Percentiles rank a stretch among this genome's conserved stretches.
Conservation (phyloP, 1,140 invertebrate species). For the Scaptomyza hsui region DNA sequence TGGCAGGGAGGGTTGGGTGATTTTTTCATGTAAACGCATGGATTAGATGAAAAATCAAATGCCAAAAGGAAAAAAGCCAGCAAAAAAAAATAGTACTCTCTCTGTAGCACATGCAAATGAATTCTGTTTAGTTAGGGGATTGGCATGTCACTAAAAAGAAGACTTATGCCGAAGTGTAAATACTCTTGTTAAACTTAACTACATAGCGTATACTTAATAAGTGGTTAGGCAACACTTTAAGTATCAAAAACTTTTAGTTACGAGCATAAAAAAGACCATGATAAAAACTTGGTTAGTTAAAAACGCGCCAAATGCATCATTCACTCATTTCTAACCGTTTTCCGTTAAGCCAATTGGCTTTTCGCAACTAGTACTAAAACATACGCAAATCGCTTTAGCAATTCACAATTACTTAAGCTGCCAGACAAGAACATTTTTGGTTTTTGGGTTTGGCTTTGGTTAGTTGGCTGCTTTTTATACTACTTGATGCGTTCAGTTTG, state of each 20-base stretch:
- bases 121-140: slow-evolving; percentile 64
- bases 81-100: slow-evolving; percentile 34
- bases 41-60: slow-evolving; percentile 80
- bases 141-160: slow-evolving; percentile 4
- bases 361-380: slow-evolving; percentile 62
- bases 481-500: slow-evolving; percentile 9
- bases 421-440: slow-evolving; percentile 28
- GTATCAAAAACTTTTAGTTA: no score
- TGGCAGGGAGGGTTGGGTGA: neutral
- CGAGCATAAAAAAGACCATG: no score
- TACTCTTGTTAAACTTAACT: neutral
- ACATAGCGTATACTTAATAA: no score
- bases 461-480: slow-evolving; percentile 12
- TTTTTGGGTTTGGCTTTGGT: slow-evolving; percentile 9
- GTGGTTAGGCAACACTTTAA: no score
- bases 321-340: no score
- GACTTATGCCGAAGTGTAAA: neutral
- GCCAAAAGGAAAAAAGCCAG: slow-evolving; percentile 29
- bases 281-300: no score
- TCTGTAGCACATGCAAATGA: slow-evolving; percentile 69
- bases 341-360: slow-evolving; percentile 41
- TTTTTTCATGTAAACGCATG: slow-evolving; percentile 69
- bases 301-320: neutral
- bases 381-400: slow-evolving; percentile 57
- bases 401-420: slow-evolving; percentile 73